Base-by-base conservation (phyloP, 2,113 vertebrate genomes). In the Dasyurus viverrinus region DNA sequence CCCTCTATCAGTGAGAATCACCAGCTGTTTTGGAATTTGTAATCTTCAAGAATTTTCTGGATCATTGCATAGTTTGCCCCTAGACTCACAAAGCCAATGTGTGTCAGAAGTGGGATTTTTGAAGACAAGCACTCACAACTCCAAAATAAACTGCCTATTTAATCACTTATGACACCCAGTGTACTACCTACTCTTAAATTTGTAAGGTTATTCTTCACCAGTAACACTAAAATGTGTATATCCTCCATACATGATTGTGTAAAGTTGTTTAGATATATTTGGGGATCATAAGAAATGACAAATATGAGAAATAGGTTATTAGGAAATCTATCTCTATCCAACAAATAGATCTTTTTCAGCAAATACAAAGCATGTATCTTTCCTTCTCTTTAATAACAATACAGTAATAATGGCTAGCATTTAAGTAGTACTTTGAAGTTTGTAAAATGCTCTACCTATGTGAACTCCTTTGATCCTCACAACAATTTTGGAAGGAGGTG, bases 241-340 rank as follows among this genome's bases (percentile, higher is more conserved):
- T 95, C 91, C 54, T 57, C 93, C 54, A 94, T 96, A 10, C 89
- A 10, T 93, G 94, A 94, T 68, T 94, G 42, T 36, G 36, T 89
- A 90, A 46, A 48, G 16, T 53, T 53, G 96, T 68, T 68, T 68
- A 68, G 14, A 68, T 68, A 10, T 68, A 36, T 36, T 16, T 68
- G 36, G 12, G 12, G 11, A 92, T 50, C 9, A 50, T 2, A 92
- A 54, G 25, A 25, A 93, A 53, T 11, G 89, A 50, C 90, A 60
- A 92, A 53, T 68, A 68, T 36, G 60, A 92, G 89, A 68, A 26
- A 53, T 92, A 14, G 60, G 12, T 30, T 27, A 54, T 10, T 55
- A 53, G 53, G 90, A 55, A 91, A 89, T 55, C 24, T 42, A 2
- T 76, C 42, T 92, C 9, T 92, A 9, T 53, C 52, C 42, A 47